These are phyloP conservation scores for Argentina silus DNA, from an alignment of 2,797 vertebrate species.

Conservation along the genomic window DNA sequence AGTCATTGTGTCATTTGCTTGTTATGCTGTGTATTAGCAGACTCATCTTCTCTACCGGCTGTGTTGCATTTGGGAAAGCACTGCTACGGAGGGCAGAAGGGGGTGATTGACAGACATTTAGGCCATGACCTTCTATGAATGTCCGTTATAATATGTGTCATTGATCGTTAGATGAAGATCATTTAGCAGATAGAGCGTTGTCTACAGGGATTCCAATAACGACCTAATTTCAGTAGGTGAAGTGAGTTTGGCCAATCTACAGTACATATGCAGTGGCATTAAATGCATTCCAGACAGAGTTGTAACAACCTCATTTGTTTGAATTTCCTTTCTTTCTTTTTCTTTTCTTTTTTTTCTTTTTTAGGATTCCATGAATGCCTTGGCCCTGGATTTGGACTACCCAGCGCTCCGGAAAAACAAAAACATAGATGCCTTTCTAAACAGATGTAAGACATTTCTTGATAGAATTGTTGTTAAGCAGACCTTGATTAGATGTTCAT, in stretches of 20 bases:
- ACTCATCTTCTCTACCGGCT: conserved; percentile 4
- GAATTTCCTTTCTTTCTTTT: conserved; percentile 12
- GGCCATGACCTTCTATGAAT: no score
- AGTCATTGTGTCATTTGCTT: conserved; percentile 24
- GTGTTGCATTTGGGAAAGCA: conserved; percentile 9
- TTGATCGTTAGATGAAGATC: no score
- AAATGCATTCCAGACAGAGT: not conserved
- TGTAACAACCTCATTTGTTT: not conserved
- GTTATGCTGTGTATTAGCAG: not conserved
- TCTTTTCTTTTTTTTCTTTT: conserved; percentile 53
- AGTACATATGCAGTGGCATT: not conserved
- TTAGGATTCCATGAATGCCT: conserved; percentile 94
- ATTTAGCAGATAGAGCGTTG: no score
- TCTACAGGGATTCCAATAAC: no score
- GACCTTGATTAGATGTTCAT: not conserved
- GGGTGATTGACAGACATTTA: no score
- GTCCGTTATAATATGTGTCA: no score
- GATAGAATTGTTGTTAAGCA: not conserved
- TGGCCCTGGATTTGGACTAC: conserved; percentile 95
- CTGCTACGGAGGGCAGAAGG: conserved; percentile 1
- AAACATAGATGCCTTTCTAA: conserved; percentile 96
- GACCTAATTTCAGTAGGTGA: no score
- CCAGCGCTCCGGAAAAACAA: conserved; percentile 96
- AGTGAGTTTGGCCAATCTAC: not conserved
- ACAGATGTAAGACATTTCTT: conserved; percentile 89